phyloP scores from a whole-genome alignment of 35 echinoderm and acorn worm genomes.

The Patiria miniata region DNA sequence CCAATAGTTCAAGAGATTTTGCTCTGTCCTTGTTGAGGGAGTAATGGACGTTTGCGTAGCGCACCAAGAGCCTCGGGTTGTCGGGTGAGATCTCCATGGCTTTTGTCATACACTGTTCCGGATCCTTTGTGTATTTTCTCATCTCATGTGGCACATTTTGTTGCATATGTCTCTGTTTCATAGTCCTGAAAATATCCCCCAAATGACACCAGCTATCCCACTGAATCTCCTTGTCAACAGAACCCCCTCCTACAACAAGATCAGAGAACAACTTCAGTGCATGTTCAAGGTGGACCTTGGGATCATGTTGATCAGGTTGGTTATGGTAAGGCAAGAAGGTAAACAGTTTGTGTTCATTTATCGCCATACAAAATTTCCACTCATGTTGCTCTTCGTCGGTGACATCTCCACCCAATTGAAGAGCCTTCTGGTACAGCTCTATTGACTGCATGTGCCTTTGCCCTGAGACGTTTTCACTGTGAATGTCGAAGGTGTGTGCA shows the following conservation, averaged over 20 bases:
- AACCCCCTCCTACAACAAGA: neutral
- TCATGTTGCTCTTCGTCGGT: too few species aligned
- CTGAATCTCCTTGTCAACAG: neutral
- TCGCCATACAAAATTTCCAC: too few species aligned
- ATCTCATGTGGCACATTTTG: neutral
- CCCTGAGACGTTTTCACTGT: too few species aligned
- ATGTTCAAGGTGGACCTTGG: neutral
- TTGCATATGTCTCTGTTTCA: neutral
- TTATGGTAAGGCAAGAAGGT: too few species aligned
- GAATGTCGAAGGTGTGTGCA: too few species aligned
- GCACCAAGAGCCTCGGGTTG: neutral
- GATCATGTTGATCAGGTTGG: too few species aligned
- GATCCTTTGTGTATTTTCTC: neutral
- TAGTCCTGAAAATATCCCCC: neutral
- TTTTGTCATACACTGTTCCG: neutral
- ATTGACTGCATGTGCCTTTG: too few species aligned
- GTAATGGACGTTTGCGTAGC: neutral
- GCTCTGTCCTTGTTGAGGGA: too few species aligned
- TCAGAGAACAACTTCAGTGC: neutral
- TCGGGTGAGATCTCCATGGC: neutral
- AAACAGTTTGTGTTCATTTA: too few species aligned
- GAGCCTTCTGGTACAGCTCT: too few species aligned
- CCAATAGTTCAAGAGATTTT: too few species aligned
- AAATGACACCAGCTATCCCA: constrained; percentile 6
- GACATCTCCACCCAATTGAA: too few species aligned